A percentile compares a stretch with the other conserved stretches of the same genome.
phyloP scores from a whole-genome alignment of 2,888 invertebrate genomes.

The Trichogramma dendrolimi region DNA sequence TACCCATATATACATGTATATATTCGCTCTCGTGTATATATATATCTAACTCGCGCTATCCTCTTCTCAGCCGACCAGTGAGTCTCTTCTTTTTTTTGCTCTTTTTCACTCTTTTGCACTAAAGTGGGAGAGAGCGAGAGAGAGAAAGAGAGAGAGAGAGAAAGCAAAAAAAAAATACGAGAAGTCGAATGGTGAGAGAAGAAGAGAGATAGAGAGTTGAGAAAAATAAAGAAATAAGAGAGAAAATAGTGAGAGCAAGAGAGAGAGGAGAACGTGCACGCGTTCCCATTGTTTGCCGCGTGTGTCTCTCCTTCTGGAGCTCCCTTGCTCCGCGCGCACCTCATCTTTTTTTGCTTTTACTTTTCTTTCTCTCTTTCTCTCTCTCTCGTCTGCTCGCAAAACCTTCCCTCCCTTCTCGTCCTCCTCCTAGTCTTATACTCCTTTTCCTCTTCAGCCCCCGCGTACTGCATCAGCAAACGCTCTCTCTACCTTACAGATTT shows the following conservation, averaged over 20 bases:
- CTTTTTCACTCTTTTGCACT: conserved; percentile 18
- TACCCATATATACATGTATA: conserved; percentile 3
- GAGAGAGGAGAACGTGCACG: conserved; percentile 41
- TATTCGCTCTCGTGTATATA: neutral
- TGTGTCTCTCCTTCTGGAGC: conserved; percentile 40
- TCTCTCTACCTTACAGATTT: conserved; percentile 26
- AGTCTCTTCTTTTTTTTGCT: conserved; percentile 29
- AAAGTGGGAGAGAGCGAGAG: conserved; percentile 25
- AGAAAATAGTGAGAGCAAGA: conserved; percentile 24
- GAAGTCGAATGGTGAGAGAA: conserved; percentile 20
- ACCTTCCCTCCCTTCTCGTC: conserved; percentile 9
- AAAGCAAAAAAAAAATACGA: conserved; percentile 8
- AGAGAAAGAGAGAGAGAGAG: conserved; percentile 20
- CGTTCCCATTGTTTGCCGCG: conserved; percentile 51
- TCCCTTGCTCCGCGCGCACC: conserved; percentile 21
- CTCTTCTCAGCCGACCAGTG: conserved; percentile 24
- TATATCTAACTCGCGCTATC: conserved; percentile 3
- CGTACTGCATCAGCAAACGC: conserved; percentile 23
- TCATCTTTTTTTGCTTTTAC: conserved; percentile 3
- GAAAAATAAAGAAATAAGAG: conserved; percentile 7
- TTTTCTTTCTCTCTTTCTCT: conserved; percentile 16
- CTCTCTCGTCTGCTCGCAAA: conserved; percentile 11
- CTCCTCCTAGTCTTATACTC: conserved; percentile 5
- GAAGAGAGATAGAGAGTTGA: conserved; percentile 27
- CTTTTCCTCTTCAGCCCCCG: conserved; percentile 22